Conservation (phyloP, 2,888 invertebrate species). For the Eubasilissa splendida region DNA sequence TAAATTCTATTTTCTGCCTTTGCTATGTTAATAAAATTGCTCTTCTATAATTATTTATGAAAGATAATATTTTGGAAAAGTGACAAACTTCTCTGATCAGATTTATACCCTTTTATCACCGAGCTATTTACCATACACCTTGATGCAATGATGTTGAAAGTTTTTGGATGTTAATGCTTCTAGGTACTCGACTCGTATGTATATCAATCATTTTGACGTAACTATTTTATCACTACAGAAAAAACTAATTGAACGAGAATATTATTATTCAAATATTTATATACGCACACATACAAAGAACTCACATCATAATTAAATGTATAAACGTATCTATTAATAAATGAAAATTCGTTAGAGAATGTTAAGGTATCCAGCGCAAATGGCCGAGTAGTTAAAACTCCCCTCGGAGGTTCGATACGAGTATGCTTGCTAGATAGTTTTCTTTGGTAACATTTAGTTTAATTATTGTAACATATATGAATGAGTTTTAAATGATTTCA, state of each 20-base stretch:
- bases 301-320: neutral
- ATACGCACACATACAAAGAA: neutral
- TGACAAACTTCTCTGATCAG: too few relatives aligned
- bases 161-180: neutral
- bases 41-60: too few relatives aligned
- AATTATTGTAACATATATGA: neutral
- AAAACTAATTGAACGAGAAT: constrained; percentile 20
- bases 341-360: neutral
- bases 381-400: neutral
- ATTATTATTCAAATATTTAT: neutral
- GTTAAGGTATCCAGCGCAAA: neutral
- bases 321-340: neutral
- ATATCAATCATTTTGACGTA: constrained; percentile 14
- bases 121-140: too few relatives aligned
- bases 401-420: neutral
- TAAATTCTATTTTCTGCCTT: too few relatives aligned
- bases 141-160: too few relatives aligned
- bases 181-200: neutral
- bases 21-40: too few relatives aligned
- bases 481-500: neutral
- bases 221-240: constrained; percentile 2
- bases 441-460: too few relatives aligned
- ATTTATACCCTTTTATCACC: too few relatives aligned
- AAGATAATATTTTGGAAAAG: too few relatives aligned
- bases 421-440: neutral